Percentiles rank a stretch among this genome's conserved stretches.
Evolutionary conservation across 2,888 invertebrate genomes (phyloP).

Genomic region (Apodemia duryi): DNA sequence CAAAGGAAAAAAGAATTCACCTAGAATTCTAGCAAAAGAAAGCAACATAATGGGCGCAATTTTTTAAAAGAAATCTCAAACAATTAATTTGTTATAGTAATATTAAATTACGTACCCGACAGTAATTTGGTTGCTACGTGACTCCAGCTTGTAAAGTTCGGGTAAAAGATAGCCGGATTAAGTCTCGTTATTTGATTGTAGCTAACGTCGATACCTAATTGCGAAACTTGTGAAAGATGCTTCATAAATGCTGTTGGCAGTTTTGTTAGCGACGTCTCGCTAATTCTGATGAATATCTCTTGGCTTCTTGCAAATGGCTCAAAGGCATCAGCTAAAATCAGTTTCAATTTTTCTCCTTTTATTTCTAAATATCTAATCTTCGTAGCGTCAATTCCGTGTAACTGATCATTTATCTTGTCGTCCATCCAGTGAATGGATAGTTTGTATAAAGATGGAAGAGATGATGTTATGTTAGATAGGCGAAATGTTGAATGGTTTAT

Average conservation of each 20-base stretch:
- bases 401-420: conserved; percentile 84
- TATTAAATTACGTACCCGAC: conserved; percentile 79
- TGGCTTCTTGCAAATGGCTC: conserved; percentile 85
- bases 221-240: conserved; percentile 87
- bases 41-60: background rate
- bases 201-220: conserved; percentile 89
- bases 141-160: conserved; percentile 92
- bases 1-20: background rate
- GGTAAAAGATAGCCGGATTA: conserved; percentile 91
- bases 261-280: conserved; percentile 87
- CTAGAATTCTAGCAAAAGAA: background rate
- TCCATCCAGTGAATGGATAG: conserved; percentile 89
- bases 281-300: conserved; percentile 87
- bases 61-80: background rate
- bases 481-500: conserved; percentile 84
- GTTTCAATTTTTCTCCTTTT: conserved; percentile 85
- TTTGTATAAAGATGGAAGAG: conserved; percentile 85
- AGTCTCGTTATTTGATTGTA: conserved; percentile 89
- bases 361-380: conserved; percentile 90
- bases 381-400: conserved; percentile 87
- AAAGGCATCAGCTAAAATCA: conserved; percentile 88
- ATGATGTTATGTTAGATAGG: conserved; percentile 84
- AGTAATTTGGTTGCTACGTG: conserved; percentile 91
- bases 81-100: conserved; percentile 16
- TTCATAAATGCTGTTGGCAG: conserved; percentile 89